phyloP scores from a whole-genome alignment of 2,113 vertebrate genomes.

The Mormoops blainvillei region DNA sequence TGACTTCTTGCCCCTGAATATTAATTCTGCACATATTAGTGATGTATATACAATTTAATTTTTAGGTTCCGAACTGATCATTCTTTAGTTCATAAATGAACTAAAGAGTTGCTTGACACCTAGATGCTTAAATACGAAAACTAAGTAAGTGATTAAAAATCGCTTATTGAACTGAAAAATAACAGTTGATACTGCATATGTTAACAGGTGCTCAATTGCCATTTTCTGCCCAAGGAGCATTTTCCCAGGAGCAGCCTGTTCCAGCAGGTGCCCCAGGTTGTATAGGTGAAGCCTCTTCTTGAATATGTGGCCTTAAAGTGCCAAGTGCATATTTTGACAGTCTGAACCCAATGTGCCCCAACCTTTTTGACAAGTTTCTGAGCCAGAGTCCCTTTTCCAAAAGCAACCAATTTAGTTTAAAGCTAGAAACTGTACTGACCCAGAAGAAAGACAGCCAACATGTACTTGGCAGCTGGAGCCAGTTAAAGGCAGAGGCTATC shows the following conservation, averaged over 20 bases:
- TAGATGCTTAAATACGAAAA: conserved; percentile 20
- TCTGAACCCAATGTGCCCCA: not conserved
- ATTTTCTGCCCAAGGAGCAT: conserved; percentile 77
- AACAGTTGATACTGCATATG: not conserved
- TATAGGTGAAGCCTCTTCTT: conserved; percentile 72
- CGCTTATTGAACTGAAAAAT: not conserved
- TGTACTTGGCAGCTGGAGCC: not conserved
- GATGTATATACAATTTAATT: not conserved
- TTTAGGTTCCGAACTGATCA: not conserved
- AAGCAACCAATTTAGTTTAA: not conserved
- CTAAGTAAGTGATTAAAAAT: conserved; percentile 32
- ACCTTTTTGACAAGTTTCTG: not conserved
- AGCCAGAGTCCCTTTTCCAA: conserved; percentile 1
- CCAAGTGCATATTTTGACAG: not conserved
- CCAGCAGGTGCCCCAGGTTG: conserved; percentile 71
- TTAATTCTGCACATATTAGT: not conserved
- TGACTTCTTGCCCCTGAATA: not conserved
- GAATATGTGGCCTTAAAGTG: not conserved
- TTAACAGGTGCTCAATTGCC: conserved; percentile 81
- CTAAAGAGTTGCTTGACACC: not conserved
- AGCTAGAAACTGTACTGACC: not conserved
- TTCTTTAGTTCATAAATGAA: not conserved
- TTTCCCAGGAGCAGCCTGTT: conserved; percentile 77
- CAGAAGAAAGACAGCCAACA: not conserved
- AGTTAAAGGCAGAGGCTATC: not conserved